A percentile compares a stretch with the other conserved stretches of the same genome.
These are phyloP conservation scores for Bucorvus abyssinicus DNA, from an alignment of 2,797 vertebrate species.

Conservation along the genomic window DNA sequence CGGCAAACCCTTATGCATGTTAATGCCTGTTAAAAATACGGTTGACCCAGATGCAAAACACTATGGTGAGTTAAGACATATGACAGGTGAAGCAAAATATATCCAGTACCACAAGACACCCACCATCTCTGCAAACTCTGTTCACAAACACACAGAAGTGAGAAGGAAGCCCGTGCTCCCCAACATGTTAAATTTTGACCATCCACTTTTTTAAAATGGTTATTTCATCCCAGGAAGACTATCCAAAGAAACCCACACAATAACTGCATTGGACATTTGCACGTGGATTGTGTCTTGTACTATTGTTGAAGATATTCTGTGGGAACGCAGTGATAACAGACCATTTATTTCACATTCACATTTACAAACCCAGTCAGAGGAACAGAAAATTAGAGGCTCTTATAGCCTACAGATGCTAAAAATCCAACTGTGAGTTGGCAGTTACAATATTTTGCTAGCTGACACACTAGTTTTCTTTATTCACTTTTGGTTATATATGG, in stretches of 20 bases:
- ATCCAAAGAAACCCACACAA: not conserved
- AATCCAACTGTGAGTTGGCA: not conserved
- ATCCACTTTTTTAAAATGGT: not conserved
- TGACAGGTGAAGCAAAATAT: not conserved
- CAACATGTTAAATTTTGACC: not conserved
- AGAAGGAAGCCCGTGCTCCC: not conserved
- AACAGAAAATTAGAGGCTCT: not conserved
- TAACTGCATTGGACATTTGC: not conserved
- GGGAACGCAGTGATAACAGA: not conserved
- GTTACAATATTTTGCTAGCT: not conserved
- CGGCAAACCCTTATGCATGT: not conserved
- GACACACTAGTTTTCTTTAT: not conserved
- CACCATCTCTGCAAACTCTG: not conserved
- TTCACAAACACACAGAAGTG: not conserved
- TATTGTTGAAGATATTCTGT: not conserved
- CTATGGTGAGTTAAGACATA: not conserved
- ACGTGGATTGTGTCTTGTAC: not conserved
- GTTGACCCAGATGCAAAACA: slow-evolving; percentile 9
- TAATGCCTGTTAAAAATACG: slow-evolving; percentile 19
- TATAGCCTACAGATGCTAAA: not conserved
- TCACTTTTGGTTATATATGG: not conserved
- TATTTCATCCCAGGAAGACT: not conserved
- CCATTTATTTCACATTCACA: not conserved
- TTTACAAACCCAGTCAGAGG: not conserved
- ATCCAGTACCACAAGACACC: not conserved